phyloP scores from a whole-genome alignment of 1,140 invertebrate genomes.

The Magallana angulata region DNA sequence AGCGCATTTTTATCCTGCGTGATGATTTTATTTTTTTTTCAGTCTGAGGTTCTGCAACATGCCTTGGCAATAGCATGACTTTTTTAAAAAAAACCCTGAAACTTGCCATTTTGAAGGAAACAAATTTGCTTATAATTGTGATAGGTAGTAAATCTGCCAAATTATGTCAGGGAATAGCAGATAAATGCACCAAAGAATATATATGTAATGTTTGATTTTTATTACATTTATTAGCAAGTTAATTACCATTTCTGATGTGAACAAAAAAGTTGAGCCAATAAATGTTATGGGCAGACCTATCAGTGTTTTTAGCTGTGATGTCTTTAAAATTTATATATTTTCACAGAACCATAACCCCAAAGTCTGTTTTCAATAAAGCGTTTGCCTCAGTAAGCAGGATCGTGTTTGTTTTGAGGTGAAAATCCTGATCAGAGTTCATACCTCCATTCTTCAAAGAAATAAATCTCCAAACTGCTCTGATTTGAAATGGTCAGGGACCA shows the following conservation, averaged over 20 bases:
- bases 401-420: slow-evolving; percentile 28
- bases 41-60: slow-evolving; percentile 2
- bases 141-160: slow-evolving; percentile 14
- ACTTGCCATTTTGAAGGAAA: slow-evolving; percentile 14
- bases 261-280: too few species aligned
- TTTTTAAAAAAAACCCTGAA: not conserved
- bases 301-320: too few species aligned
- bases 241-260: too few species aligned
- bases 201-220: too few species aligned
- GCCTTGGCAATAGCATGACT: slow-evolving; percentile 10
- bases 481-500: slow-evolving; percentile 35
- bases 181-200: too few species aligned
- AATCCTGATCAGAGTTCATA: slow-evolving; percentile 23
- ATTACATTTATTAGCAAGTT: too few species aligned
- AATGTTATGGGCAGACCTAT: too few species aligned
- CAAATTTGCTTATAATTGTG: not conserved
- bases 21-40: slow-evolving; percentile 26
- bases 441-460: slow-evolving; percentile 32
- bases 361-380: slow-evolving; percentile 21
- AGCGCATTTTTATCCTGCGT: slow-evolving; percentile 5
- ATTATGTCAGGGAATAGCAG: not conserved
- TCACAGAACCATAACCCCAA: not conserved
- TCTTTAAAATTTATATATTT: too few species aligned
- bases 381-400: slow-evolving; percentile 22
- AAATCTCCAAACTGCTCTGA: slow-evolving; percentile 19